A percentile compares a stretch with the other conserved stretches of the same genome.
These are phyloP conservation scores for Ophion slaviceki DNA, from an alignment of 2,888 invertebrate genomes.

Conservation along the genomic window DNA sequence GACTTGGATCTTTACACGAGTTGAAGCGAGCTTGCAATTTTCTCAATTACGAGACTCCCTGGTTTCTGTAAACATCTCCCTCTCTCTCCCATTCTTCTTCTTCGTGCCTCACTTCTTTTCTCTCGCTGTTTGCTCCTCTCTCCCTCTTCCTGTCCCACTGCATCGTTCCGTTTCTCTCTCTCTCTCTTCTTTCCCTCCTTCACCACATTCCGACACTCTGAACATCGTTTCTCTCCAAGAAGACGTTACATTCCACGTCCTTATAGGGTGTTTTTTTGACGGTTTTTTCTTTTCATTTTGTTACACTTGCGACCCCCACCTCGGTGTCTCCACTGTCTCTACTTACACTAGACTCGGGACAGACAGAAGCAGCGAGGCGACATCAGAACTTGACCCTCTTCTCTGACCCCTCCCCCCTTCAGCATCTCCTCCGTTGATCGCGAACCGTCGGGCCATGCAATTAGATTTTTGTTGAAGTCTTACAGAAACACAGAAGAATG, in stretches of 20 bases:
- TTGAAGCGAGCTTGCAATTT: constrained; percentile 64
- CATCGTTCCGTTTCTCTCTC: not conserved
- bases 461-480: constrained; percentile 66
- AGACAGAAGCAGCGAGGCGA: constrained; percentile 59
- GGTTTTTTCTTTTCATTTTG: constrained; percentile 11
- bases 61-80: constrained; percentile 11
- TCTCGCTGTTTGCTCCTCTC: not conserved
- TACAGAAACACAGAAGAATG: constrained; percentile 52
- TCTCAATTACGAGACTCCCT: constrained; percentile 60
- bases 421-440: constrained; percentile 5
- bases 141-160: not conserved
- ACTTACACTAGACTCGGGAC: constrained; percentile 49
- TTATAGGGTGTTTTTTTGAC: constrained; percentile 8
- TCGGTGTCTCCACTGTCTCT: not conserved
- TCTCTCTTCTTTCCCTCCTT: constrained; percentile 7
- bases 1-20: constrained; percentile 53
- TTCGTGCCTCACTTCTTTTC: constrained; percentile 3
- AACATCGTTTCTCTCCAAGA: constrained; percentile 8
- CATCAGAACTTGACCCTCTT: constrained; percentile 27
- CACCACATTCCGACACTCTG: not conserved
- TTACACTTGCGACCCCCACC: constrained; percentile 7
- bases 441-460: constrained; percentile 58
- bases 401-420: not conserved
- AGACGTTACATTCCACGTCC: constrained; percentile 27
- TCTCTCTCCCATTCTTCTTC: not conserved